phyloP scores from a whole-genome alignment of 2,113 vertebrate genomes.

The Myotis davidii region DNA sequence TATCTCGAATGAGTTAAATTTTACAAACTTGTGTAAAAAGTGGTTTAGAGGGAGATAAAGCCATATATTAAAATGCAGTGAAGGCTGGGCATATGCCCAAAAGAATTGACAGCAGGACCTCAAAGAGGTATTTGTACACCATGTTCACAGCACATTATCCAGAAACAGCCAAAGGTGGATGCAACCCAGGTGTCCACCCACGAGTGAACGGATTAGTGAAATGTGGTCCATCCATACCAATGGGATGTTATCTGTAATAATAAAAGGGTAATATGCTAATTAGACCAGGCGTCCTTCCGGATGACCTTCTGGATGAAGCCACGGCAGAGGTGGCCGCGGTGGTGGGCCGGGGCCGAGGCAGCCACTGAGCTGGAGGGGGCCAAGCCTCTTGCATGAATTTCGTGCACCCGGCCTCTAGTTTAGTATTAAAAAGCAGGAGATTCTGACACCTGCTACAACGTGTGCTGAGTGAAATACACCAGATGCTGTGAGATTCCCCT shows the following conservation, averaged over 20 bases:
- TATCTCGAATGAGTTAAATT: not conserved
- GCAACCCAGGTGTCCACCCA: accelerated
- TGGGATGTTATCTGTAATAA: too few relatives aligned
- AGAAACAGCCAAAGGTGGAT: not conserved
- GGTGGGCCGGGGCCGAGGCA: not conserved
- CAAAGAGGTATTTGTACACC: accelerated
- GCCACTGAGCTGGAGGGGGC: too few relatives aligned
- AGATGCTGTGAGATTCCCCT: accelerated
- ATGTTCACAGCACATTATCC: accelerated
- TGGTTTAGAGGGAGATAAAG: not conserved
- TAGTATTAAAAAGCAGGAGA: not conserved
- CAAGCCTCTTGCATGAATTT: too few relatives aligned
- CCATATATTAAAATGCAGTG: not conserved
- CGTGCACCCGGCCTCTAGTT: too few relatives aligned
- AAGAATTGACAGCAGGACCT: not conserved
- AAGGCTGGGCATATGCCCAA: too few relatives aligned
- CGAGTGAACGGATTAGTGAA: accelerated
- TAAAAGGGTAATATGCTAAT: too few relatives aligned
- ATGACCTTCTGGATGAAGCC: too few relatives aligned
- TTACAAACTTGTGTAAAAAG: not conserved
- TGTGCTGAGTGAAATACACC: accelerated
- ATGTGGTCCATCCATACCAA: too few relatives aligned
- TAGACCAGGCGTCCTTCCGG: too few relatives aligned
- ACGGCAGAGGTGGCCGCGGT: too few relatives aligned
- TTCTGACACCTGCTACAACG: accelerated